phyloP scores from a whole-genome alignment of 2,888 invertebrate genomes.

The Allacma fusca region DNA sequence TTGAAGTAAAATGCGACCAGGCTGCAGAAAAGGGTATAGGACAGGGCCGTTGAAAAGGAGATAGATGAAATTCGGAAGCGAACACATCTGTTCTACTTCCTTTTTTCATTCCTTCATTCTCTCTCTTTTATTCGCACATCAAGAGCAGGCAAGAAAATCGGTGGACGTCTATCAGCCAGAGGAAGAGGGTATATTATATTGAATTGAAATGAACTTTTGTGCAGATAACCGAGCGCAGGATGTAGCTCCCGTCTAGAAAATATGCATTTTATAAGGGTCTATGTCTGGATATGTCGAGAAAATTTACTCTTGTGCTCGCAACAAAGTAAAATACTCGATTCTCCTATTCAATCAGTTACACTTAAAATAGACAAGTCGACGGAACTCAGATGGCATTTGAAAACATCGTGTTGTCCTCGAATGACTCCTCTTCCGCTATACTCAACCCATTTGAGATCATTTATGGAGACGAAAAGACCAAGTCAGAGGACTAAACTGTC shows the following conservation, averaged over 20 bases:
- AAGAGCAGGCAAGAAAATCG: not conserved
- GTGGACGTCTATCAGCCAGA: not conserved
- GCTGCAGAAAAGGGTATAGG: not conserved
- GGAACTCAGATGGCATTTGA: slow-evolving; percentile 5
- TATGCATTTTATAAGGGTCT: not conserved
- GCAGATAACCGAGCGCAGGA: not conserved
- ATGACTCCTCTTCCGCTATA: not conserved
- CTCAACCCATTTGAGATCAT: not conserved
- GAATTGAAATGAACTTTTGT: slow-evolving; percentile 12
- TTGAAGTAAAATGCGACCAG: too few relatives aligned
- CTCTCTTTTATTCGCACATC: not conserved
- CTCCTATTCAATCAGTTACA: slow-evolving; percentile 6
- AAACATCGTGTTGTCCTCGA: not conserved
- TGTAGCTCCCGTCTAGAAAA: not conserved
- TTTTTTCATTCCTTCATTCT: slow-evolving; percentile 8
- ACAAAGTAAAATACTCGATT: not conserved
- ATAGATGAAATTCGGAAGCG: slow-evolving; percentile 9
- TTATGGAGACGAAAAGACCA: slow-evolving; percentile 7
- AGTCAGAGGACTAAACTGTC: not conserved
- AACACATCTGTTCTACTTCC: slow-evolving; percentile 12
- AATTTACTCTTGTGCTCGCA: not conserved
- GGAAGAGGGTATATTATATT: slow-evolving; percentile 5
- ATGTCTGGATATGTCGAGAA: not conserved
- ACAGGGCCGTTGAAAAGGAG: not conserved
- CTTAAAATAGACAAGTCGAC: not conserved